A percentile compares a stretch with the other conserved stretches of the same genome.
These are phyloP conservation scores for Danionella dracula DNA, from an alignment of 2,797 vertebrate species.

Conservation along the genomic window DNA sequence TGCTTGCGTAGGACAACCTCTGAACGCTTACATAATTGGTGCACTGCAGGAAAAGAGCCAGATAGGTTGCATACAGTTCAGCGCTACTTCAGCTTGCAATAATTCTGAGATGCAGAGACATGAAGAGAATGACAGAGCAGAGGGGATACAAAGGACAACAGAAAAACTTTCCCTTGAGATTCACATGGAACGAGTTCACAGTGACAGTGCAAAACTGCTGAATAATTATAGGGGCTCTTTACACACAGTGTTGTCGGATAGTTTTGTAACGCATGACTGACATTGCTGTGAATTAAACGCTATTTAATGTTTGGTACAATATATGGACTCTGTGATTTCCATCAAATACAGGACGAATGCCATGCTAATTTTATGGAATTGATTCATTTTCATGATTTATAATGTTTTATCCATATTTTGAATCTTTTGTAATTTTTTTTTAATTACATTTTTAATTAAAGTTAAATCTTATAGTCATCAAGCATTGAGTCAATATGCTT, in stretches of 20 bases:
- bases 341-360: too few relatives aligned
- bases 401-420: too few relatives aligned
- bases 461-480: too few relatives aligned
- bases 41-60: conserved; percentile 31
- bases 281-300: background rate
- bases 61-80: background rate
- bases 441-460: too few relatives aligned
- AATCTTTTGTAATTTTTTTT: too few relatives aligned
- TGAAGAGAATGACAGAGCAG: background rate
- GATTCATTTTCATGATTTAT: too few relatives aligned
- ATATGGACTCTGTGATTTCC: too few relatives aligned
- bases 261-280: too few relatives aligned
- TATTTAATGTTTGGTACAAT: too few relatives aligned
- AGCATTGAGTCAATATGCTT: too few relatives aligned
- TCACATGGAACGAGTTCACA: background rate
- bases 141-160: background rate
- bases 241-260: background rate
- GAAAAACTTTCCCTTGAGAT: background rate
- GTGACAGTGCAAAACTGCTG: background rate
- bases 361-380: too few relatives aligned
- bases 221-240: background rate
- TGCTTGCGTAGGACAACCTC: conserved; percentile 12
- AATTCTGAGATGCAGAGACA: background rate
- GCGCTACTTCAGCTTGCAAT: conserved; percentile 2
- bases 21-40: conserved; percentile 33